Conservation (phyloP, 2,888 invertebrate genomes). For the Nephrotoma flavescens region DNA sequence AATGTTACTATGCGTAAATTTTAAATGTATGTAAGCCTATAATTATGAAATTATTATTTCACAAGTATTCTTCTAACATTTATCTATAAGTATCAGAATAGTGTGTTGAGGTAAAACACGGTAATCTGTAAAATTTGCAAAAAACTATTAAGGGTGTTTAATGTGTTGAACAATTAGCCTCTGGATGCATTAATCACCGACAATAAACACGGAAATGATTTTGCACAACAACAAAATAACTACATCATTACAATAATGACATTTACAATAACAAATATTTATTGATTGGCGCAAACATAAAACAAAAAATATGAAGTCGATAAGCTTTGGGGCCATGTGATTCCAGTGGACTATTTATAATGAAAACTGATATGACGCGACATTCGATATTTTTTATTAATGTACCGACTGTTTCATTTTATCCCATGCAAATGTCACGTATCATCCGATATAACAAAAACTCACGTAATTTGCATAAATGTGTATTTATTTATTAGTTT, state of each 20-base stretch:
- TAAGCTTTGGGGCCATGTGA: neutral
- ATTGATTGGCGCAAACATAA: neutral
- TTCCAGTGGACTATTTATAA: neutral
- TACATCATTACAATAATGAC: neutral
- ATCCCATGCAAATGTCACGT: neutral
- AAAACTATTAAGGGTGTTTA: neutral
- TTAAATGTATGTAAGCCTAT: too few relatives aligned
- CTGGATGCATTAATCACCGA: neutral
- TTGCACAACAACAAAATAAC: neutral
- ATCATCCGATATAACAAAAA: neutral
- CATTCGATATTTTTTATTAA: neutral
- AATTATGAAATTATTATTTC: too few relatives aligned
- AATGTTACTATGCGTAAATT: too few relatives aligned
- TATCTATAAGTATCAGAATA: neutral
- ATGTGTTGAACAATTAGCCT: neutral
- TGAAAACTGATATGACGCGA: neutral
- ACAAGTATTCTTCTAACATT: neutral
- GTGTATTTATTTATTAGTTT: neutral
- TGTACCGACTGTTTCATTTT: neutral
- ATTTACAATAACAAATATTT: neutral
- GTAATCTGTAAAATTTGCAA: neutral
- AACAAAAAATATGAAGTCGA: neutral
- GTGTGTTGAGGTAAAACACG: neutral
- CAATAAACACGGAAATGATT: neutral
- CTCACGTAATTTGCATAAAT: neutral